Evolutionary conservation across 2,888 invertebrate species (phyloP).

Genomic region (Pachydiplax longipennis): DNA sequence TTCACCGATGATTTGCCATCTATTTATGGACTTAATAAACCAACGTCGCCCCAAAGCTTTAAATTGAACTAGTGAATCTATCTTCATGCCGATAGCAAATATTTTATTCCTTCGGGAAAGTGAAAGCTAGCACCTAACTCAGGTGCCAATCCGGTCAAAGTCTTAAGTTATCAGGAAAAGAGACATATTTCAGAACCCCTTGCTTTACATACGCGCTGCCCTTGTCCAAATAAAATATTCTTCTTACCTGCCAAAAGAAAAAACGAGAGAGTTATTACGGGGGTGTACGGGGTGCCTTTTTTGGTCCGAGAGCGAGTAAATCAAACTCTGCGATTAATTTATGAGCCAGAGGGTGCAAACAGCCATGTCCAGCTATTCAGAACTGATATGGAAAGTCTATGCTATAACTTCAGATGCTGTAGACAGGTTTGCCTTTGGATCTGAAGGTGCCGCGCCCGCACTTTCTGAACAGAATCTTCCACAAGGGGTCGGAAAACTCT

Average conservation of each 20-base stretch:
- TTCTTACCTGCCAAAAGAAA: not conserved
- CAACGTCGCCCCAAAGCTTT: no score
- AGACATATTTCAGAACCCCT: no score
- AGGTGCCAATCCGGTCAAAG: no score
- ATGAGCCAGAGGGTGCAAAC: not conserved
- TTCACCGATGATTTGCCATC: no score
- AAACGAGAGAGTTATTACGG: not conserved
- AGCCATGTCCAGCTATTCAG: not conserved
- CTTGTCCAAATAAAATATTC: not conserved
- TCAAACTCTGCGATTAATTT: not conserved
- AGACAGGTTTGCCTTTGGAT: not conserved
- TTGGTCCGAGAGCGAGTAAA: not conserved
- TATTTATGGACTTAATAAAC: no score
- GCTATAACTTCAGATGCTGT: not conserved
- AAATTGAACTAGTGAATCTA: no score
- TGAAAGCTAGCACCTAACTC: no score
- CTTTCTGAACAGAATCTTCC: not conserved
- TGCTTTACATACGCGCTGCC: no score
- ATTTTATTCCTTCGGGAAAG: no score
- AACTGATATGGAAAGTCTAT: not conserved
- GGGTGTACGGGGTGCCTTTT: not conserved
- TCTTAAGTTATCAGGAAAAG: no score
- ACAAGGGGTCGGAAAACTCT: no score
- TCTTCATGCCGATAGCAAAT: no score
- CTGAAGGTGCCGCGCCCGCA: not conserved